Evolutionary conservation across 2,113 vertebrate species (phyloP), one percentile per base, ranked within the genome.

Genomic region (Aegotheles bennettii): DNA sequence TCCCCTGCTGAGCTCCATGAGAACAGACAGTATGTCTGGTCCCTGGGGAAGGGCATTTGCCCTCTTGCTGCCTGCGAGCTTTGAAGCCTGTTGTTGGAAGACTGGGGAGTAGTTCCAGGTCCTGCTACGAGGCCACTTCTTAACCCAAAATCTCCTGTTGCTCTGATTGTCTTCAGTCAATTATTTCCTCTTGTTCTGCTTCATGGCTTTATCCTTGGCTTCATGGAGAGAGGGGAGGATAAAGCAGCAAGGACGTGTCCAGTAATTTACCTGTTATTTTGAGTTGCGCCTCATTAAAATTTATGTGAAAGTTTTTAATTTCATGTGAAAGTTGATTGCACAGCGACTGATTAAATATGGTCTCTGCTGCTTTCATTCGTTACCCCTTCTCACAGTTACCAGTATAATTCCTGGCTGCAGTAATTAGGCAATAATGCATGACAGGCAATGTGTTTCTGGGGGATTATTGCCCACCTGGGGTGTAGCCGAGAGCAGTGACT

Each of bases 311-410:
- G 40, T 92, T 90, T 78, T 70, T 89, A 57, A 87, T 92, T 87
- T 82, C 36, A n/a, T n/a, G 40, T 87, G 87, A 35, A 95, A 95
- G 77, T 86, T 93, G 74, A 89, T 78, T 56, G 74, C 65, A 40
- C 28, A 60, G 84, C 59, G 51, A n/a, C 84, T 70, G 92, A 91
- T 88, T 43, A 59, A 63, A 51, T 75, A 2, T 14, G 19, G 42
- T 80, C 33, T 91, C 73, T 83, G 75, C 79, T 92, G 59, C 74
- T 84, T 92, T 87, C 71, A 40, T 87, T 96, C 69, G 36, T 86
- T 92, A 50, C 48, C 29, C 51, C 40, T 91, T 91, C 68, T 42
- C 79, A 74, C 61, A 67, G 25, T 67, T 87, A 33, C 65, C 67
- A 35, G 6, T 70, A 15, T 54, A 51, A 38, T 74, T 80, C 25